Base-by-base conservation (phyloP, 2,888 invertebrate species). In the Campoletis raptor region DNA sequence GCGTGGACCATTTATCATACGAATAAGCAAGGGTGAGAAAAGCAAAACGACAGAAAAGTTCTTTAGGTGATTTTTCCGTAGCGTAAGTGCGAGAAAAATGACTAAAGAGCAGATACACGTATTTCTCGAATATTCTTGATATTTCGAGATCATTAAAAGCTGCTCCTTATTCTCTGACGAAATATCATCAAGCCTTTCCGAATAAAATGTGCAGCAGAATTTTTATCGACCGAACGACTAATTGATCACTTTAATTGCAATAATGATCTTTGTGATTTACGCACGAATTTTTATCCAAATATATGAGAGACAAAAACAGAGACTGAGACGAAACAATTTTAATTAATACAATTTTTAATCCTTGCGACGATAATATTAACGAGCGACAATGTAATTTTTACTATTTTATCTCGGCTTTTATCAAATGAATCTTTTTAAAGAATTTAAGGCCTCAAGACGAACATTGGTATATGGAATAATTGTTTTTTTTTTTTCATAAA, bases 1-100 rank as follows among this genome's bases (percentile, higher is more conserved):
- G 79, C 64, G 4, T 21, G 69, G 40, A 57, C 66, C 1, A 72
- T 80, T 0, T 66, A 86, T 83, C 81, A 83, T 36, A 76, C 80
- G 21, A 82, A 73, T n/a, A 5, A 48, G 37, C 37, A n/a, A 15
- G 48, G 54, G 1, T 21, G 36, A 72, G 5, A 6, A 30, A 30
- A 2, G 5, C 48, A 30, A 15, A 6, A 61, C 15, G 4, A 61
- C 30, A 6, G 9, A 12, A 61, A 61, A 15, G 3, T 12, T n/a
- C n/a, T n/a, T n/a, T n/a, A n/a, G n/a, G n/a, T n/a, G n/a, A n/a
- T n/a, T n/a, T n/a, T n/a, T n/a, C n/a, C n/a, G n/a, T n/a, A n/a
- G n/a, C n/a, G n/a, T n/a, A n/a, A n/a, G n/a, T n/a, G n/a, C n/a
- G n/a, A n/a, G n/a, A n/a, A n/a, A n/a, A n/a, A n/a, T n/a, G n/a